Evolutionary conservation across 2,888 invertebrate species (phyloP).

Genomic region (Xiphydria camelus): DNA sequence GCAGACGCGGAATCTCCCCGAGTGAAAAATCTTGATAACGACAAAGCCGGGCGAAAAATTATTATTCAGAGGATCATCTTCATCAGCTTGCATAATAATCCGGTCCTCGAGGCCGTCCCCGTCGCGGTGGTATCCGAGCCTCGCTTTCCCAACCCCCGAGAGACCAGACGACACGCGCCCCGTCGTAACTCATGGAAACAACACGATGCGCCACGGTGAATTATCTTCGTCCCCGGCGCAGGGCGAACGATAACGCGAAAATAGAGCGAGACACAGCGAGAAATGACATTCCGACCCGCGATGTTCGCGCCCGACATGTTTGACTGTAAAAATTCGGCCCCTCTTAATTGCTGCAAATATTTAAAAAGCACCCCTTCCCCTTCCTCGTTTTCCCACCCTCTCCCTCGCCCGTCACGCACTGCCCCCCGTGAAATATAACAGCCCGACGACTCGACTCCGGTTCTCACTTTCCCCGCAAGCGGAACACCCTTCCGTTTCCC

Average conservation of each 20-base stretch:
- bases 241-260: too few relatives aligned
- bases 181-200: too few relatives aligned
- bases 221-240: constrained; percentile 14
- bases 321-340: too few relatives aligned
- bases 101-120: background rate
- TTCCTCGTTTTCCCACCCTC: too few relatives aligned
- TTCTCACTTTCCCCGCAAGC: background rate
- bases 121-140: constrained; percentile 5
- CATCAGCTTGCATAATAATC: constrained; percentile 13
- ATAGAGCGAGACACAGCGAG: too few relatives aligned
- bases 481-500: background rate
- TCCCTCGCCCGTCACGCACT: too few relatives aligned
- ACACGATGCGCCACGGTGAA: constrained; percentile 19
- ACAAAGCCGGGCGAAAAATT: constrained; percentile 8
- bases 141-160: constrained; percentile 6
- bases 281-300: too few relatives aligned
- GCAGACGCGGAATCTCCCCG: background rate
- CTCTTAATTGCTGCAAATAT: background rate
- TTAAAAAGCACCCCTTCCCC: background rate
- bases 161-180: too few relatives aligned
- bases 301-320: too few relatives aligned
- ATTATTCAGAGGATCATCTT: constrained; percentile 17
- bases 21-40: constrained; percentile 1
- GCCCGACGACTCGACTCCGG: too few relatives aligned
- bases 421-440: too few relatives aligned